Base-by-base conservation (phyloP, 2,888 invertebrate genomes). In the Marasmarcha lunaedactyla region DNA sequence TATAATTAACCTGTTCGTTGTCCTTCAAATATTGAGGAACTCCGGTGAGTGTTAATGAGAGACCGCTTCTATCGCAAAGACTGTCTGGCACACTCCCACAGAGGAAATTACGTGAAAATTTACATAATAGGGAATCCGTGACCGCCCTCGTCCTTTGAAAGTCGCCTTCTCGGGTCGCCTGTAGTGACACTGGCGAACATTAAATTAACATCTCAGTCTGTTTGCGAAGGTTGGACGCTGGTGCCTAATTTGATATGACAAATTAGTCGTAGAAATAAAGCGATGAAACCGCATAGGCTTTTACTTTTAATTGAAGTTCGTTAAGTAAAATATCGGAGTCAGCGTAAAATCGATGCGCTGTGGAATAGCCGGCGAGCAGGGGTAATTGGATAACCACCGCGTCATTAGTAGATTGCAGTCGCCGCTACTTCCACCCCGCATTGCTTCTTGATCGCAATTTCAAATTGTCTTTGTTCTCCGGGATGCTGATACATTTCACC, bases 51-150 rank as follows among this genome's bases (percentile, higher is more conserved):
- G 69, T 74, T 74, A 77, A 76, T 70, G 70, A 76, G 68, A 63
- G 63, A 58, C 59, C 55, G 63, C 66, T 73, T 66, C 59, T 51
- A 66, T 77, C 71, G 70, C 78, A 74, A 81, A 79, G 76, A 72
- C 74, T 63, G 62, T 73, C 74, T 63, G 62, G 67, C 64, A 57
- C 57, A 63, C 65, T 63, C 61, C 63, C 63, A 63, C 66, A 59
- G 73, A 70, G 71, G 67, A 78, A 79, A 79, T 79, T 79, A 79
- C 73, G 63, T 59, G 66, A 59, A 71, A 79, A 81, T 81, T 81
- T 81, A 74, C 81, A 81, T 81, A 79, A 81, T 78, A 77, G 77
- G 77, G 73, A 79, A 76, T 73, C 78, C 72, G 77, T 78, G 77
- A 76, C 71, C 59, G 60, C 66, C 68, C 66, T 65, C 58, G 71